A percentile compares a stretch with the other conserved stretches of the same genome.
These are phyloP conservation scores for Trypoxylon attenuatum DNA, from an alignment of 2,888 invertebrate species.

Conservation along the genomic window DNA sequence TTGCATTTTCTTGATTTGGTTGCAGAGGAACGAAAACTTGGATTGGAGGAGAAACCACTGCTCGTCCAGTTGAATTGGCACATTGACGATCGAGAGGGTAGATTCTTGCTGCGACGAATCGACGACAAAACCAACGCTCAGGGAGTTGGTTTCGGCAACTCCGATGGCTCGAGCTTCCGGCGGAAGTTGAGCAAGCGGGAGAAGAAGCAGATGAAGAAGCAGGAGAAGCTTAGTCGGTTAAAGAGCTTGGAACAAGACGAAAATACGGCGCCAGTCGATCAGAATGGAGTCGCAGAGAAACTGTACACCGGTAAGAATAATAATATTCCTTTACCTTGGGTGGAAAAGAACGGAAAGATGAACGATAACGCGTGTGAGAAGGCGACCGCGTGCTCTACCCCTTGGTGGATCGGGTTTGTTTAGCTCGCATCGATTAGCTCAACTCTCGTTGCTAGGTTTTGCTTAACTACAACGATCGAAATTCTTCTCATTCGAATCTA, in stretches of 20 bases:
- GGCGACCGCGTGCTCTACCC: no score
- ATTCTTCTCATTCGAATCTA: background rate
- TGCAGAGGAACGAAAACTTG: slow-evolving; percentile 90
- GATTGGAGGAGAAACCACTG: slow-evolving; percentile 94
- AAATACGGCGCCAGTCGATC: slow-evolving; percentile 79
- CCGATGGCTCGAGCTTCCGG: slow-evolving; percentile 89
- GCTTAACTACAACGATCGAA: background rate
- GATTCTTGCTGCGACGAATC: slow-evolving; percentile 94
- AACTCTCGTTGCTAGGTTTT: background rate
- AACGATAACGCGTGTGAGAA: background rate
- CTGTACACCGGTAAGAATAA: slow-evolving; percentile 84
- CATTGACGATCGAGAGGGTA: slow-evolving; percentile 97
- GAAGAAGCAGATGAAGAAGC: slow-evolving; percentile 98
- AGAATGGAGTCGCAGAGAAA: slow-evolving; percentile 90
- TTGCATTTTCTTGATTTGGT: no score
- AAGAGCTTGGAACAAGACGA: slow-evolving; percentile 80
- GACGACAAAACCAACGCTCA: slow-evolving; percentile 87
- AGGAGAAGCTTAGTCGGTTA: slow-evolving; percentile 88
- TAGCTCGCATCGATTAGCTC: background rate
- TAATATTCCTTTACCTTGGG: background rate
- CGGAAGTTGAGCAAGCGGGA: slow-evolving; percentile 97
- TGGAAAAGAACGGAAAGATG: background rate
- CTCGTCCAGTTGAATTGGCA: slow-evolving; percentile 99
- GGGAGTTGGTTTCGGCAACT: slow-evolving; percentile 79
- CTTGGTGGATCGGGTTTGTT: no score